A percentile compares a stretch with the other conserved stretches of the same genome.
phyloP scores from a whole-genome alignment of 1,140 invertebrate genomes.

The Lineus longissimus region DNA sequence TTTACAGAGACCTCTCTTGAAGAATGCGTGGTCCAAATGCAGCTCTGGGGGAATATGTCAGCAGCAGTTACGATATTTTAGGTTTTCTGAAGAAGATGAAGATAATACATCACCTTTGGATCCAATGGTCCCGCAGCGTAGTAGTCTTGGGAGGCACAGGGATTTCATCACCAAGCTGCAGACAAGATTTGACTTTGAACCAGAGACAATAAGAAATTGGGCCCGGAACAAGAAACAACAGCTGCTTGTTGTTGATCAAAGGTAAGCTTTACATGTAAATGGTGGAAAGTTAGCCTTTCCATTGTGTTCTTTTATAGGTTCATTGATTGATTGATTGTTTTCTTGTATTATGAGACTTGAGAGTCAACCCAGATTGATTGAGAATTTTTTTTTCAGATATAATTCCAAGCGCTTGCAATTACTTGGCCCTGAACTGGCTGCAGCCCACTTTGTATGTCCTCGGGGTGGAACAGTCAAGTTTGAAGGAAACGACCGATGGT shows the following conservation, averaged over 20 bases:
- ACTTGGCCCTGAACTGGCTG: constrained; percentile 68
- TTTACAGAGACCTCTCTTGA: too few species aligned
- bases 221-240: constrained; percentile 13
- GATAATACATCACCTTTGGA: too few species aligned
- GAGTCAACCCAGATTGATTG: not conserved
- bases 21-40: too few species aligned
- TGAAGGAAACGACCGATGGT: constrained; percentile 54
- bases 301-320: too few species aligned
- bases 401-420: constrained; percentile 47
- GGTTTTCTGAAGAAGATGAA: too few species aligned
- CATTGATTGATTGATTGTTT: not conserved
- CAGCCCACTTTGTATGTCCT: constrained; percentile 68
- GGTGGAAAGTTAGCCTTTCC: too few species aligned
- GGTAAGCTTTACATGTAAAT: constrained; percentile 8
- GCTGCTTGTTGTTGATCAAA: constrained; percentile 12
- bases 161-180: constrained; percentile 18
- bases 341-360: not conserved
- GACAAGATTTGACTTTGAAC: constrained; percentile 16
- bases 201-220: constrained; percentile 11
- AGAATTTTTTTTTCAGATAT: constrained; percentile 43
- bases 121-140: too few species aligned
- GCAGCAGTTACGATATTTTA: too few species aligned
- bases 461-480: constrained; percentile 69
- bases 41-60: too few species aligned
- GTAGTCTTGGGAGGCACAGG: constrained; percentile 1